Conservation (phyloP, 2,113 vertebrate species). For the Rhea americana region DNA sequence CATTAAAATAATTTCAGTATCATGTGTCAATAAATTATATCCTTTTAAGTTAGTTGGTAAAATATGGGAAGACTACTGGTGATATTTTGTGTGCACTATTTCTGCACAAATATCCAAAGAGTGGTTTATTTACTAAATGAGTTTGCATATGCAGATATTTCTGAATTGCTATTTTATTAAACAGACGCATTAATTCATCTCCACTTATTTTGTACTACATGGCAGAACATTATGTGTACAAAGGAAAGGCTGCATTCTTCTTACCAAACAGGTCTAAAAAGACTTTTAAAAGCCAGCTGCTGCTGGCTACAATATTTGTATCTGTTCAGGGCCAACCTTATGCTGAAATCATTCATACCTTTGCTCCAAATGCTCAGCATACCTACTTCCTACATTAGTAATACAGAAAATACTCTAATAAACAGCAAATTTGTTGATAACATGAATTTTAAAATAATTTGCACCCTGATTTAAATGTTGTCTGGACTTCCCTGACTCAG, state of each 20-base stretch:
- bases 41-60: neutral
- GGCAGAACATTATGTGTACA: neutral
- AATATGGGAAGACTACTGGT: neutral
- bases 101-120: neutral
- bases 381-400: neutral
- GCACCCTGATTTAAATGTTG: neutral
- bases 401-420: neutral
- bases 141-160: neutral
- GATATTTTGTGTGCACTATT: rapidly evolving
- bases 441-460: neutral
- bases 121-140: neutral
- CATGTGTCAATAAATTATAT: neutral
- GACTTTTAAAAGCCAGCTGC: neutral
- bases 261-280: neutral
- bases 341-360: neutral
- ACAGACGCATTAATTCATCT: neutral
- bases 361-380: neutral
- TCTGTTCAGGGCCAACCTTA: neutral
- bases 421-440: neutral
- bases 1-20: neutral
- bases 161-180: neutral
- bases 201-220: neutral
- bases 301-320: neutral
- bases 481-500: neutral
- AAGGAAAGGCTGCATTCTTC: neutral